A percentile compares a stretch with the other conserved stretches of the same genome.
phyloP scores from a whole-genome alignment of 2,797 vertebrate species.

The Eospalax fontanierii region DNA sequence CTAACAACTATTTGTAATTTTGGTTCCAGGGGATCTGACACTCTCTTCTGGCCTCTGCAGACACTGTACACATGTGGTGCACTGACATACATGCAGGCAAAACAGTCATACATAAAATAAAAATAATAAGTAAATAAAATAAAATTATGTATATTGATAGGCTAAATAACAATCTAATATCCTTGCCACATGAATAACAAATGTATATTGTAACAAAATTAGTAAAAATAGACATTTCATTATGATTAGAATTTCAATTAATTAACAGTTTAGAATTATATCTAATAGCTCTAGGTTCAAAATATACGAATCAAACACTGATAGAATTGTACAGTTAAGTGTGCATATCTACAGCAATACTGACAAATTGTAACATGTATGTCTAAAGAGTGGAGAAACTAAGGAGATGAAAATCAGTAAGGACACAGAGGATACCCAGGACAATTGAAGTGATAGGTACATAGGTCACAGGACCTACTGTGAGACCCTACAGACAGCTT shows the following conservation, averaged over 20 bases:
- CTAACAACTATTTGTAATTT: no score
- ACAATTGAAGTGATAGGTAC: not conserved
- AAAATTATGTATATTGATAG: not conserved
- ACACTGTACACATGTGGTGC: no score
- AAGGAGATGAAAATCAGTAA: slow-evolving; percentile 43
- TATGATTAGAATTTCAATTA: slow-evolving; percentile 16
- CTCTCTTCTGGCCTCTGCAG: no score
- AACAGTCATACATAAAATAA: no score
- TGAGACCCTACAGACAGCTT: not conserved
- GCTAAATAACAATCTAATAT: not conserved
- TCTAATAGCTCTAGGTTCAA: not conserved
- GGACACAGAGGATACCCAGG: not conserved
- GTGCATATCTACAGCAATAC: not conserved
- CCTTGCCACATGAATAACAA: not conserved
- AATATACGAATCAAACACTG: slow-evolving; percentile 10
- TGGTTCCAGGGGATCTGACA: no score
- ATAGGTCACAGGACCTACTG: not conserved
- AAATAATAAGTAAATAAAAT: not conserved
- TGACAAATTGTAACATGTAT: not conserved
- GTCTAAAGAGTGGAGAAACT: slow-evolving; percentile 46
- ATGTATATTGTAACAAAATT: not conserved
- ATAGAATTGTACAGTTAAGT: not conserved
- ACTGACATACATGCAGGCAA: no score
- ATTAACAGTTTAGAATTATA: slow-evolving; percentile 10
- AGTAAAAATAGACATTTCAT: slow-evolving; percentile 12